These are phyloP conservation scores for Epinotia demarniana DNA, from an alignment of 2,888 invertebrate genomes.

Conservation along the genomic window DNA sequence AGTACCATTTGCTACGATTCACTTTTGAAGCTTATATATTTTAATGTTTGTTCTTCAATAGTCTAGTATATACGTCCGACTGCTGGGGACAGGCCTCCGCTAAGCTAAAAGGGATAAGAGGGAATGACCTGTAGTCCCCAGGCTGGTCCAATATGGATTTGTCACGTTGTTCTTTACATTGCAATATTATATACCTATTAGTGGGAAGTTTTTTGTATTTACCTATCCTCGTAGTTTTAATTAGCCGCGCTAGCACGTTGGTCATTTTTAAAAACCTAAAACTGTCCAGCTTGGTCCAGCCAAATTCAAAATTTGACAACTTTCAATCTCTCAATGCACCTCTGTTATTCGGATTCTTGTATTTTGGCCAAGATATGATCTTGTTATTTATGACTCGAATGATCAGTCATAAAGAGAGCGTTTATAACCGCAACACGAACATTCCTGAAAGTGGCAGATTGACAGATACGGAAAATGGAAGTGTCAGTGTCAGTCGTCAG, in stretches of 20 bases:
- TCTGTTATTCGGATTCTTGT: not conserved
- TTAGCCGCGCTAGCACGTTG: not conserved
- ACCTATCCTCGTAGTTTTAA: slow-evolving; percentile 2
- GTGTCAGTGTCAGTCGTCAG: no score
- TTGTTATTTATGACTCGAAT: not conserved
- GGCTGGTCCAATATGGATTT: not conserved
- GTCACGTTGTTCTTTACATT: not conserved
- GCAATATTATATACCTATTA: not conserved
- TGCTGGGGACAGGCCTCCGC: not conserved
- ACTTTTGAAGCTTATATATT: no score
- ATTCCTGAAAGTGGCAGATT: not conserved
- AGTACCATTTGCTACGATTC: no score
- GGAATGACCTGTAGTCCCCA: no score
- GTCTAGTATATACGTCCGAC: not conserved
- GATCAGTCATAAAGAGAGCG: not conserved
- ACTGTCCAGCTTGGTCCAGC: not conserved
- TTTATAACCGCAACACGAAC: slow-evolving; percentile 6
- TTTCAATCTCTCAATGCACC: not conserved
- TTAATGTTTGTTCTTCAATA: not conserved
- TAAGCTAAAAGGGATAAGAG: no score
- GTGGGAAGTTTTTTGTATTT: not conserved
- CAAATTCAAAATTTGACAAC: not conserved
- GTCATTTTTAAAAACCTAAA: slow-evolving; percentile 3
- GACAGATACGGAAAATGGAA: not conserved
- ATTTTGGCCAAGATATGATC: slow-evolving; percentile 10